Percentiles rank a stretch among this genome's conserved stretches.
phyloP scores from a whole-genome alignment of 2,113 vertebrate species.

The Phyllopteryx taeniolatus region DNA sequence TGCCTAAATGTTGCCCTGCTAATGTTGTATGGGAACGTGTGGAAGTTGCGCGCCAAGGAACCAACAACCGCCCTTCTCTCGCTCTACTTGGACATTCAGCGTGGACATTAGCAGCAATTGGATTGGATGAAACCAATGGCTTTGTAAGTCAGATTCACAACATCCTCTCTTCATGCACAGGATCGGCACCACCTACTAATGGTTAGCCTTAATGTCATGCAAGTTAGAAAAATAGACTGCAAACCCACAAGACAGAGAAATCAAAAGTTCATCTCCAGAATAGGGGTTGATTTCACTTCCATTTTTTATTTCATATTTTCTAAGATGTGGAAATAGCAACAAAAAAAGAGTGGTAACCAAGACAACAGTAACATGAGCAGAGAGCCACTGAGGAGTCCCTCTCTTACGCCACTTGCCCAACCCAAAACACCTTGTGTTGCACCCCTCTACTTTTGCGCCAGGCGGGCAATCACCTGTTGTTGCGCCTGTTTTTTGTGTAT shows the following conservation, averaged over 20 bases:
- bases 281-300: constrained; percentile 75
- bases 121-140: constrained; percentile 61
- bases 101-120: constrained; percentile 72
- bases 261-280: constrained; percentile 70
- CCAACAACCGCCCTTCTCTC: constrained; percentile 32
- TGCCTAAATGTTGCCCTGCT: constrained; percentile 40
- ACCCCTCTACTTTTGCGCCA: constrained; percentile 23
- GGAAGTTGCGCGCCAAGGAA: constrained; percentile 19
- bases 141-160: constrained; percentile 57
- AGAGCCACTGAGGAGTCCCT: constrained; percentile 57
- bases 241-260: constrained; percentile 68
- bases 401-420: constrained; percentile 45
- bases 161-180: constrained; percentile 62
- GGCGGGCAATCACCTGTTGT: constrained; percentile 17
- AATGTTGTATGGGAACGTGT: constrained; percentile 35
- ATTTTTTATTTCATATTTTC: constrained; percentile 75
- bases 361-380: constrained; percentile 74
- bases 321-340: constrained; percentile 80
- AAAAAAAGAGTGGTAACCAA: constrained; percentile 75
- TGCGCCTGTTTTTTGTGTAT: constrained; percentile 29
- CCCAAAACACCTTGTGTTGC: constrained; percentile 40
- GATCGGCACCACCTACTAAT: constrained; percentile 52
- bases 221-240: constrained; percentile 64
- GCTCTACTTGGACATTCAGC: constrained; percentile 62
- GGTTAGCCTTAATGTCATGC: constrained; percentile 58